These are phyloP conservation scores for Nasonovia ribisnigri DNA, from an alignment of 2,888 invertebrate genomes.

Conservation along the genomic window DNA sequence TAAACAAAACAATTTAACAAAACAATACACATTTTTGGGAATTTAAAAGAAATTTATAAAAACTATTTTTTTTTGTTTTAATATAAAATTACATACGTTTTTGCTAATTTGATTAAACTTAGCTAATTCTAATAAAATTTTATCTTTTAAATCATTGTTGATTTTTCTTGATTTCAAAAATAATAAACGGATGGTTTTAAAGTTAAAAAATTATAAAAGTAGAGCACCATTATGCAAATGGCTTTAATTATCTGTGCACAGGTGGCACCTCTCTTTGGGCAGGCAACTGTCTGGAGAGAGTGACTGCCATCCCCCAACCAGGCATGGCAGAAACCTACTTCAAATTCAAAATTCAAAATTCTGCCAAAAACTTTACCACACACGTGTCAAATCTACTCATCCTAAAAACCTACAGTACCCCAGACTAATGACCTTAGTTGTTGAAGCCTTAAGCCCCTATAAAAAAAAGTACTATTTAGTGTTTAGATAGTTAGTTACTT, in stretches of 20 bases:
- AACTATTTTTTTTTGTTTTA: not conserved
- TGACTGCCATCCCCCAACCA: no score
- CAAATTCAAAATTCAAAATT: no score
- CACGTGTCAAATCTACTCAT: no score
- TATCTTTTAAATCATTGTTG: not conserved
- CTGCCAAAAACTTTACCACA: no score
- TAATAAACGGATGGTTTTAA: not conserved
- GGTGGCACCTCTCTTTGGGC: no score
- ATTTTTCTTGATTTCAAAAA: not conserved
- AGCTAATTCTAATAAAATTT: not conserved
- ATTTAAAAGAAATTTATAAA: not conserved
- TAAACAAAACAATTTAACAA: not conserved
- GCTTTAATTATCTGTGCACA: constrained; percentile 27
- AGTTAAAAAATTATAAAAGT: not conserved
- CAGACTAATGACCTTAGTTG: no score
- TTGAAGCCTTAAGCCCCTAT: no score
- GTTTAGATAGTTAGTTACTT: not conserved
- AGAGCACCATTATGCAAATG: not conserved
- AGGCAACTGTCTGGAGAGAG: no score
- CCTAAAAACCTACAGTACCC: no score
- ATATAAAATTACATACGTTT: not conserved
- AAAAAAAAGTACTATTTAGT: not conserved
- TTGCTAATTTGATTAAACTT: not conserved
- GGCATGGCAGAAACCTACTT: no score
- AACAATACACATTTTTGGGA: not conserved